Evolutionary conservation across 53 echinoderm and acorn worm genomes (phyloP), one percentile per base, ranked within the genome.

Genomic region (Paracentrotus lividus): DNA sequence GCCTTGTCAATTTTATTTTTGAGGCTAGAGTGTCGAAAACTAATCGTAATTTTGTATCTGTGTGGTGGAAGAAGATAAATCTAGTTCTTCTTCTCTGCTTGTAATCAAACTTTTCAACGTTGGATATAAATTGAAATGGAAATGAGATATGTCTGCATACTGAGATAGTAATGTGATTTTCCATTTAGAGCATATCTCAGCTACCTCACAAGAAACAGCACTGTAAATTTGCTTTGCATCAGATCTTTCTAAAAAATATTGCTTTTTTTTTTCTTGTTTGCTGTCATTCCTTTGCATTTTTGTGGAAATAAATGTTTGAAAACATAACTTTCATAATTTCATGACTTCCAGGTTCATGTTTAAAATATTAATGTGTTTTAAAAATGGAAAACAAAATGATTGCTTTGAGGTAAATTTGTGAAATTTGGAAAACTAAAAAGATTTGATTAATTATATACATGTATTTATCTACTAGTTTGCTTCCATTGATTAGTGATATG

Each of bases 121-220:
- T 72, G 5, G 36, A 20, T 40, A 40, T 36, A 85, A 85, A 85
- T 85, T 52, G 52, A 8, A 49, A 85, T 85, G 85, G 85, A 85
- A 85, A 85, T 85, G n/a, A 32, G 27, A 85, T 85, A 47, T 85
- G 85, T 85, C 52, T 85, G 85, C 85, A 18, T 85, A 27, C 52
- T 14, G 51, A 47, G 52, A 85, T n/a, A 1, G 47, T 85, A 49
- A 85, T 52, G 47, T 14, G 29, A 85, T 85, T 85, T 85, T 24
- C 52, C 27, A 85, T 49, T 47, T 85, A 38, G 52, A 52, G 85
- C 85, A 85, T 27, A 52, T 72, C 36, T 40, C 40, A 36, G 40
- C 16, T 20, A 20, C 72, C 40, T 72, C 72, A 6, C 5, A 38
- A 40, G 3, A 40, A 72, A 72, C 20, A 38, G 36, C 36, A 40